These are phyloP conservation scores for Saccopteryx bilineata DNA, from an alignment of 2,113 vertebrate genomes.

Conservation along the genomic window DNA sequence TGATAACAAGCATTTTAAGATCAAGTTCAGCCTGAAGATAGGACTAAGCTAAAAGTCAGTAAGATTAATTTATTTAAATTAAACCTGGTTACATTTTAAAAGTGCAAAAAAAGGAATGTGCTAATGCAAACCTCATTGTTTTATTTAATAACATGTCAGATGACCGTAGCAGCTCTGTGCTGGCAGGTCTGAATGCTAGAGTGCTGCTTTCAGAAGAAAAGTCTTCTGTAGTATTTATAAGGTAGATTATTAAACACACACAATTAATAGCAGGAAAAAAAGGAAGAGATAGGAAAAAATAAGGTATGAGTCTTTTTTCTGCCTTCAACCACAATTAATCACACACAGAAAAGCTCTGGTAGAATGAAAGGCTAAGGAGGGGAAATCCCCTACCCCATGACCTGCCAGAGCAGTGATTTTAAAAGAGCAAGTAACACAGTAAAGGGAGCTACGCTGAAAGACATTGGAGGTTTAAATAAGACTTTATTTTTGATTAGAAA, in stretches of 20 bases:
- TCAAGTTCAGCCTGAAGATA: slow-evolving; percentile 40
- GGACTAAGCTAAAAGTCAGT: slow-evolving; percentile 38
- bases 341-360: slow-evolving; percentile 14
- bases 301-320: background rate
- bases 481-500: slow-evolving; percentile 50
- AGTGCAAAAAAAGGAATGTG: slow-evolving; percentile 17
- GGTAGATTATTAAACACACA: background rate
- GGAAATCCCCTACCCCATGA: background rate
- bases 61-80: slow-evolving; percentile 47
- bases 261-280: slow-evolving; percentile 37
- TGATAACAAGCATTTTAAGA: slow-evolving; percentile 51
- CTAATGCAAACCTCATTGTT: slow-evolving; percentile 30
- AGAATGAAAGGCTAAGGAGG: background rate
- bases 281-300: slow-evolving; percentile 11
- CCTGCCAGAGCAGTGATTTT: background rate
- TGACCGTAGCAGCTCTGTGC: background rate
- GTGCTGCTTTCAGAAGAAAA: background rate
- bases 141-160: slow-evolving; percentile 41
- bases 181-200: slow-evolving; percentile 1
- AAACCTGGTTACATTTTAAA: slow-evolving; percentile 46
- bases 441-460: background rate
- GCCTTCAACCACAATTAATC: slow-evolving; percentile 46
- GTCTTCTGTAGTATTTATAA: slow-evolving; percentile 48
- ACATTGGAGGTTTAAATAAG: slow-evolving; percentile 42
- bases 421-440: slow-evolving; percentile 19